Evolutionary conservation across 2,797 vertebrate genomes (phyloP).

Genomic region (Arctocebus calabarensis): DNA sequence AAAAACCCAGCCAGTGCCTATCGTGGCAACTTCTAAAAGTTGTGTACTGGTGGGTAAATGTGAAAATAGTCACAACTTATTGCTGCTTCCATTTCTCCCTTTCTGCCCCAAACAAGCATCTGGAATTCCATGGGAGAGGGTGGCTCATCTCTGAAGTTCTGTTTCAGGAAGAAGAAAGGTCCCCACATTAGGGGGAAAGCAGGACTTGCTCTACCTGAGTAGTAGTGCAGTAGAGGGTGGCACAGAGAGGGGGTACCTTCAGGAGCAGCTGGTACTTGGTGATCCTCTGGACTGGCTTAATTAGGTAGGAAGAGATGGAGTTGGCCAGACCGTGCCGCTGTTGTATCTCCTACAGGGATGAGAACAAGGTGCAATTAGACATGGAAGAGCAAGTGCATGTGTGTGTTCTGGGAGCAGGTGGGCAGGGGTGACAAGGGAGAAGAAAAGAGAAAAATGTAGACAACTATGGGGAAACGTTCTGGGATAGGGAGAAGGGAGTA

Average conservation of each 20-base stretch:
- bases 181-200: background rate
- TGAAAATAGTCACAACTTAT: background rate
- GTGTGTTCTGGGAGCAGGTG: background rate
- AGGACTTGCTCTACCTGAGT: background rate
- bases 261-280: slow-evolving; percentile 99
- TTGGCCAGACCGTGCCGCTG: slow-evolving; percentile 96
- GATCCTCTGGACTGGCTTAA: slow-evolving; percentile 99
- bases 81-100: background rate
- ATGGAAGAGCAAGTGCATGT: accelerated
- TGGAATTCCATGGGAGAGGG: background rate
- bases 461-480: background rate
- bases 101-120: background rate
- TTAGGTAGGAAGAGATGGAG: slow-evolving; percentile 99
- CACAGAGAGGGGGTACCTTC: slow-evolving; percentile 89
- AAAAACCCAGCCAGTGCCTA: background rate
- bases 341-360: slow-evolving; percentile 94
- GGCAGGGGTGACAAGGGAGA: background rate
- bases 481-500: background rate
- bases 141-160: slow-evolving; percentile 17
- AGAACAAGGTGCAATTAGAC: slow-evolving; percentile 73
- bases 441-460: background rate
- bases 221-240: background rate
- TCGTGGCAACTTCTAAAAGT: background rate
- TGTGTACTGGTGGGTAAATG: background rate
- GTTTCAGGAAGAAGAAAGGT: background rate